Evolutionary conservation across 2,113 vertebrate species (phyloP).

Genomic region (Procavia capensis): DNA sequence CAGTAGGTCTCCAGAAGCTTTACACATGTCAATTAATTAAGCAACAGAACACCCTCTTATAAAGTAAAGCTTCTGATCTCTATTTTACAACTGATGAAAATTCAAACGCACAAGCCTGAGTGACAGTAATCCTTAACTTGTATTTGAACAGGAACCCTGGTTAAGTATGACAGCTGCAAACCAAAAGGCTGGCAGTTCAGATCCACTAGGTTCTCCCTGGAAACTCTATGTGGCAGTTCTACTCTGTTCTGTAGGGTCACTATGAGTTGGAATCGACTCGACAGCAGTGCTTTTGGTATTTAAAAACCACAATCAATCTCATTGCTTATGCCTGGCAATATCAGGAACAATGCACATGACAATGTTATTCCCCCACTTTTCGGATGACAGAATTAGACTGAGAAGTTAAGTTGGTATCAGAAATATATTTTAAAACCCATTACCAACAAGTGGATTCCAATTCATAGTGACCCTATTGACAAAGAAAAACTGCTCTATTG

Average conservation of each 20-base stretch:
- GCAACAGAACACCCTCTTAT: neutral
- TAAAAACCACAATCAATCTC: neutral
- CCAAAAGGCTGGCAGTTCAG: too few species aligned
- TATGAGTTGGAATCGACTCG: too few species aligned
- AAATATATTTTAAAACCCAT: neutral
- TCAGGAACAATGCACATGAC: accelerated
- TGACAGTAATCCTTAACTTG: neutral
- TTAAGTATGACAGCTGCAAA: too few species aligned
- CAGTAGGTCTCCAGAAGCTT: neutral
- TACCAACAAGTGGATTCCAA: neutral
- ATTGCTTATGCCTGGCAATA: accelerated
- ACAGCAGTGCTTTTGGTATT: too few species aligned
- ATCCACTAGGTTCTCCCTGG: too few species aligned
- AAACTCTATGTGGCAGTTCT: too few species aligned
- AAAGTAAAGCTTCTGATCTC: neutral
- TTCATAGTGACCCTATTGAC: neutral
- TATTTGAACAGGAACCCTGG: too few species aligned
- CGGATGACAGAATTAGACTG: neutral
- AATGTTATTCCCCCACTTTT: neutral
- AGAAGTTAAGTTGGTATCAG: neutral
- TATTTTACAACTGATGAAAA: neutral
- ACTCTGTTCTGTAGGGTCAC: too few species aligned
- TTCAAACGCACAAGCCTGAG: neutral
- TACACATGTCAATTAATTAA: neutral
- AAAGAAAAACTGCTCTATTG: neutral